Conservation (phyloP, 1,140 invertebrate genomes). For the Physella acuta region DNA sequence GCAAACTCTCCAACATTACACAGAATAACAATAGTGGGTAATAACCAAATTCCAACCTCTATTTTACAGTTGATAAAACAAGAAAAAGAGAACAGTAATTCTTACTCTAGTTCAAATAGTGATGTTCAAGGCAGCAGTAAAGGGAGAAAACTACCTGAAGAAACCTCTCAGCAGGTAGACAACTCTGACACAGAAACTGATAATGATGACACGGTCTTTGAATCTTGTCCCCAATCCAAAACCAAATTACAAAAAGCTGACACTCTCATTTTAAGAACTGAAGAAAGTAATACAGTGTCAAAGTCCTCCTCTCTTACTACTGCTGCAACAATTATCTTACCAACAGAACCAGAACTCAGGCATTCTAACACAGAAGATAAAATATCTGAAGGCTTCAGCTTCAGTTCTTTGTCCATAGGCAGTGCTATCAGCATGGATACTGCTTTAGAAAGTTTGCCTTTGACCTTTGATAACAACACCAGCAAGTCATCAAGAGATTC, state of each 20-base stretch:
- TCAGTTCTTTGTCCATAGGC: not conserved
- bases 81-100: not conserved
- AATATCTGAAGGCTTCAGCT: not conserved
- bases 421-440: not conserved
- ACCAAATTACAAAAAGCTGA: no score
- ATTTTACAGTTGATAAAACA: not conserved
- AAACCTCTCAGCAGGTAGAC: not conserved
- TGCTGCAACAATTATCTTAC: no score
- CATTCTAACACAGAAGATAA: not conserved
- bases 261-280: no score
- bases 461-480: no score
- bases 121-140: not conserved
- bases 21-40: not conserved
- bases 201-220: not conserved
- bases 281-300: no score
- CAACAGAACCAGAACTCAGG: no score
- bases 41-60: slow-evolving; percentile 11
- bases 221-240: no score
- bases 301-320: no score
- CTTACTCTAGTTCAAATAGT: not conserved
- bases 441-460: no score
- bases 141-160: not conserved
- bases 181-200: not conserved
- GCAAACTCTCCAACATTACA: not conserved
- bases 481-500: no score